These are phyloP conservation scores for Heterotis niloticus DNA, from an alignment of 2,113 vertebrate species.

Conservation along the genomic window DNA sequence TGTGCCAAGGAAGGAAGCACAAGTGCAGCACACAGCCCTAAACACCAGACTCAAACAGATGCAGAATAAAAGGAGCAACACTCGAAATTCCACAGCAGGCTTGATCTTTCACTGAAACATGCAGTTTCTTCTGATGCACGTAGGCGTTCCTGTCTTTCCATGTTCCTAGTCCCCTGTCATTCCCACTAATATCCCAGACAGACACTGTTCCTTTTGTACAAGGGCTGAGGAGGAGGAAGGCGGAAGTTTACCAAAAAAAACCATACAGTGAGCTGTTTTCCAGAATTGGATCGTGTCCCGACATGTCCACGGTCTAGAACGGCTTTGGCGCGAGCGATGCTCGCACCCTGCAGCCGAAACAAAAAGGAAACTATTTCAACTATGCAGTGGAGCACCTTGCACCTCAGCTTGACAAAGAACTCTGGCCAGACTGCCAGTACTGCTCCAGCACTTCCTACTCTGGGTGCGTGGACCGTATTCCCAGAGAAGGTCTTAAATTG, in stretches of 20 bases:
- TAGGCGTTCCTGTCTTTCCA: conserved; percentile 30
- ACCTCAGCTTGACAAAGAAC: conserved; percentile 39
- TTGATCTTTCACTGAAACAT: conserved; percentile 35
- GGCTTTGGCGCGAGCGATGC: conserved; percentile 37
- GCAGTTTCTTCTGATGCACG: conserved; percentile 15
- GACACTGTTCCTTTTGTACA: conserved; percentile 6
- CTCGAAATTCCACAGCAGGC: conserved; percentile 36
- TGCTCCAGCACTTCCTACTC: conserved; percentile 40
- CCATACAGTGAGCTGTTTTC: conserved; percentile 2
- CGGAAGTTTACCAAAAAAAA: conserved; percentile 26
- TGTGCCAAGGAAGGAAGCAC: not conserved
- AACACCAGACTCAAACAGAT: not conserved
- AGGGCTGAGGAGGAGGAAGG: not conserved
- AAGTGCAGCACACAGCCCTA: not conserved
- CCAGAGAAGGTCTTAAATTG: not conserved
- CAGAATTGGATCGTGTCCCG: conserved; percentile 39
- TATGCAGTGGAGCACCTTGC: conserved; percentile 57
- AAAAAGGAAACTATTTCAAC: conserved; percentile 58
- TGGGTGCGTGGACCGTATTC: not conserved
- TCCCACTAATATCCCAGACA: not conserved
- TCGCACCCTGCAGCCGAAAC: conserved; percentile 35
- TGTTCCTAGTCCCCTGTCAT: conserved; percentile 15
- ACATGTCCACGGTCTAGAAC: conserved; percentile 39
- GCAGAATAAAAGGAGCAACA: not conserved
- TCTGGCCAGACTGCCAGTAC: conserved; percentile 38